Conservation (phyloP, 2,113 vertebrate genomes). For the Upupa epops region DNA sequence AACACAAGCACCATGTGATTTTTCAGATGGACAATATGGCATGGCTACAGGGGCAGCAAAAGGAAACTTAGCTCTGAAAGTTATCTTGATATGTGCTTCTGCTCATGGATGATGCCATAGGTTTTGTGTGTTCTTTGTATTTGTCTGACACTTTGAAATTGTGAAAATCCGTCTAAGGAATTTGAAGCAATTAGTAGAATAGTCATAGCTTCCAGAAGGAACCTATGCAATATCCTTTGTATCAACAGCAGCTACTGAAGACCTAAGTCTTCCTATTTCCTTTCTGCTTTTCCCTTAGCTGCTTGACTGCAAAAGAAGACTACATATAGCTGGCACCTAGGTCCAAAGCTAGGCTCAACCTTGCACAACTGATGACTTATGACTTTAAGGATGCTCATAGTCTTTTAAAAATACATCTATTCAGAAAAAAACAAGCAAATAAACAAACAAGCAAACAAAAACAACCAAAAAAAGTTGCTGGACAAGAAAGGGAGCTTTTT, state of each 20-base stretch:
- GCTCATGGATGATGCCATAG: neutral
- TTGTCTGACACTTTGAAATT: neutral
- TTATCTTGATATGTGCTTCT: neutral
- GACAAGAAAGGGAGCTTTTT: neutral
- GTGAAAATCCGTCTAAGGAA: neutral
- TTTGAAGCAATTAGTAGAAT: neutral
- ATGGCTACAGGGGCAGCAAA: neutral
- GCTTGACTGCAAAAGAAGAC: neutral
- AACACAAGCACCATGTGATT: neutral
- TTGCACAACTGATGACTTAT: neutral
- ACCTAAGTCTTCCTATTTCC: neutral
- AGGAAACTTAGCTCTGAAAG: neutral
- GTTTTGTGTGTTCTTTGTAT: neutral
- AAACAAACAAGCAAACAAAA: too few relatives aligned
- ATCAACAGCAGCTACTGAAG: neutral
- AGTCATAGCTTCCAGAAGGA: neutral
- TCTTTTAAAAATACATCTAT: neutral
- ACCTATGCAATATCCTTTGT: neutral
- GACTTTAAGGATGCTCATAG: neutral
- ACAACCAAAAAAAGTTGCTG: neutral
- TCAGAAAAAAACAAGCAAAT: too few relatives aligned
- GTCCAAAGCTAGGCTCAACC: neutral
- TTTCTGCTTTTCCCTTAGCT: neutral
- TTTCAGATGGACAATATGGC: accelerated
- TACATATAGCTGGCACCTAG: neutral